Base-by-base conservation (phyloP, 2,113 vertebrate genomes). In the Chascanopsetta lugubris region DNA sequence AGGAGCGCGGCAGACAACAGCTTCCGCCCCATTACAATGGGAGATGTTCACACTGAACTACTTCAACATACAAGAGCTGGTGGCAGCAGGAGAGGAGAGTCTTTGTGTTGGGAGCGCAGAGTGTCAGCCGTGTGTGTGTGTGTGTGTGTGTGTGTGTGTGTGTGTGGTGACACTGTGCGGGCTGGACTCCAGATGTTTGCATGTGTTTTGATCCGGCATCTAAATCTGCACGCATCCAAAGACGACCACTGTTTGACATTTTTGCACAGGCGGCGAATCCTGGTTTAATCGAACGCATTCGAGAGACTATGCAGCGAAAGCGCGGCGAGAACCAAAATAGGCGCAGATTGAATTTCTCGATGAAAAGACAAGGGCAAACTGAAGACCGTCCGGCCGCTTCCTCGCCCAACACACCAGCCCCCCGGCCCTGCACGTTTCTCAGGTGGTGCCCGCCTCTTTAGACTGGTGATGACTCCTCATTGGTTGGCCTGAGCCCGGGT, bases 1-100 rank as follows among this genome's bases (percentile, higher is more conserved):
- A 63, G 22, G 46, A 59, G 24, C n/a, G 21, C 6, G 43, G 45
- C 47, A 57, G 53, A 79, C 57, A 61, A 68, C 68, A 42, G 80
- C 75, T 79, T 82, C 80, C 51, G 77, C 56, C 38, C 48, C 66
- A 36, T 42, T 40, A 22, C 26, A 48, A 47, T 10, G 21, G 49
- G 56, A 45, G 53, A 62, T 63, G 8, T 47, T 60, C 63, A 64
- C 58, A 81, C 71, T 82, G 48, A 78, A 65, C 26, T 69, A 71
- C 68, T 71, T 75, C 29, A 71, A 43, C 64, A 5, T 48, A 61
- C 42, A 30, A 67, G 51, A 36, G 53, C 57, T 72, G 48, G 27
- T 42, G 26, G 12, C 24, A 17, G 30, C 48, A 66, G 46, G 70
- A 25, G 45, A 38, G 62, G 24, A 25, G 45, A 38, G 62, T 20